Evolutionary conservation across 2,797 vertebrate species (phyloP).

Genomic region (Urocyon cinereoargenteus): DNA sequence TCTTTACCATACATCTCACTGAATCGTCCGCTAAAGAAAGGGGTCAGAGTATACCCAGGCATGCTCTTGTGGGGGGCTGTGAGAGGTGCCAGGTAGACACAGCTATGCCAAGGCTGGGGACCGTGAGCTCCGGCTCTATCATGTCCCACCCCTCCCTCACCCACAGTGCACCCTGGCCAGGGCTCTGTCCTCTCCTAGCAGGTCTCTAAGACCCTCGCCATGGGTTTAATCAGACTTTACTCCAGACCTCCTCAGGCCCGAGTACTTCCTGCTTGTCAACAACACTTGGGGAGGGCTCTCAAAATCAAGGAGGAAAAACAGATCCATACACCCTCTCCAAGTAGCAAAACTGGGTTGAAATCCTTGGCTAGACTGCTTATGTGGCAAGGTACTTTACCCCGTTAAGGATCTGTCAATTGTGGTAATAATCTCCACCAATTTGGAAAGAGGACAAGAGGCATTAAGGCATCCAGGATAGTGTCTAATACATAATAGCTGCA

Average conservation of each 20-base stretch:
- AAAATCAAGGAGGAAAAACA: background rate
- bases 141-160: background rate
- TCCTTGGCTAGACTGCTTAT: background rate
- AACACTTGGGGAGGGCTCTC: background rate
- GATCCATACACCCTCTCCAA: background rate
- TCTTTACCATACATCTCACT: background rate
- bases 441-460: background rate
- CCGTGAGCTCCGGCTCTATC: background rate
- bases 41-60: background rate
- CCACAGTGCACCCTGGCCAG: background rate
- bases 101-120: background rate
- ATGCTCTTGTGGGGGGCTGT: background rate
- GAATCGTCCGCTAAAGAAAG: background rate
- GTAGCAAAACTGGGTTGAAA: background rate
- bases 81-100: background rate
- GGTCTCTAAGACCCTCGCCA: background rate
- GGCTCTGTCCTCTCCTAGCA: background rate
- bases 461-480: background rate
- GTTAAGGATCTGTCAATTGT: background rate
- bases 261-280: background rate
- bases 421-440: background rate
- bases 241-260: background rate
- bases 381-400: background rate
- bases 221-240: background rate
- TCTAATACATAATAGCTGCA: background rate